phyloP scores from a whole-genome alignment of 2,888 invertebrate species.

The Hypolimnas misippus region DNA sequence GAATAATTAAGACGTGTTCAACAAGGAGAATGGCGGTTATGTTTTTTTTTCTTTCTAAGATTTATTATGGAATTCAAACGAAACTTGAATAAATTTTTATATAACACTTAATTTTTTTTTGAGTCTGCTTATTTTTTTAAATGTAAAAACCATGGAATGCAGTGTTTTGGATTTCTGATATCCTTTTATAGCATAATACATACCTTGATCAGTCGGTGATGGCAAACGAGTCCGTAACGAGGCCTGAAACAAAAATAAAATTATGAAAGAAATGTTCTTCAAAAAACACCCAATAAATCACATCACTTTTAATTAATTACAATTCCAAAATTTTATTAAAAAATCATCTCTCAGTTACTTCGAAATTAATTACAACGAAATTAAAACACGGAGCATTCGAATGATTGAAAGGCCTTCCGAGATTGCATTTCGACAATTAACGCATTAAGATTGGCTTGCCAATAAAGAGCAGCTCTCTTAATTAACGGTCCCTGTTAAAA shows the following conservation, averaged over 20 bases:
- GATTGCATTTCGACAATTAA: slow-evolving; percentile 84
- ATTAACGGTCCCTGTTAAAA: slow-evolving; percentile 82
- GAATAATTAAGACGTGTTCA: slow-evolving; percentile 79
- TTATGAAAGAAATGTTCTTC: slow-evolving; percentile 7
- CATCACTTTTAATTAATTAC: slow-evolving; percentile 34
- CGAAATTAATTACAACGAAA: slow-evolving; percentile 57
- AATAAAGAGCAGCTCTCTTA: slow-evolving; percentile 82
- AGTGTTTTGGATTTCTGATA: no score
- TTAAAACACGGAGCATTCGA: slow-evolving; percentile 77
- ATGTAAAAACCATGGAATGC: no score
- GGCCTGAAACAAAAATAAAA: slow-evolving; percentile 70
- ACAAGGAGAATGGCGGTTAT: slow-evolving; percentile 62
- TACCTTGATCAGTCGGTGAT: slow-evolving; percentile 77
- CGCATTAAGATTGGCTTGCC: slow-evolving; percentile 81
- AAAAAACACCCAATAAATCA: slow-evolving; percentile 22
- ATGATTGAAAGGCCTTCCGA: slow-evolving; percentile 77
- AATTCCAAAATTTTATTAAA: slow-evolving; percentile 50
- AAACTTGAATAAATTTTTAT: no score
- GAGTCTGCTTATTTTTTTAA: no score
- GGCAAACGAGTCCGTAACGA: slow-evolving; percentile 73
- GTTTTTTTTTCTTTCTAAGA: slow-evolving; percentile 44
- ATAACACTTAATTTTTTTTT: no score
- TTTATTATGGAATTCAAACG: slow-evolving; percentile 19
- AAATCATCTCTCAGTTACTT: slow-evolving; percentile 59
- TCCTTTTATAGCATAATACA: slow-evolving; percentile 44